Base-by-base conservation (phyloP, 2,888 invertebrate species). In the Ferrisia virgata region DNA sequence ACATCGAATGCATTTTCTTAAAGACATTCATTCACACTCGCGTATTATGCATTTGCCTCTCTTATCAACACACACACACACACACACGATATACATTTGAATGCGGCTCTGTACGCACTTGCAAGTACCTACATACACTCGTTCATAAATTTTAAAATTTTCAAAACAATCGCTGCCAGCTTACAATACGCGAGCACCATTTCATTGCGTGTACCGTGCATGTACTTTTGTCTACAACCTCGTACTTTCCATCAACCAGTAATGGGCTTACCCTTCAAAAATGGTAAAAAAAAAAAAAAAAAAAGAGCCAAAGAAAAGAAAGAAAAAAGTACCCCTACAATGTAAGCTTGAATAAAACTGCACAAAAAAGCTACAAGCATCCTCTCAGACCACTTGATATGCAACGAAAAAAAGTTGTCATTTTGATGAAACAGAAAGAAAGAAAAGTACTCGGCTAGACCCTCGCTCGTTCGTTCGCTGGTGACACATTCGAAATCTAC, bases 321-420 rank as follows among this genome's bases (percentile, higher is more conserved):
- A n/a, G n/a, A n/a, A n/a, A n/a, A 64, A 13, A 3, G 15, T 15
- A 13, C 28, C 31, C 31, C 64, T 64, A 11, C 15, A 39, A 8
- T n/a, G n/a, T 9, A 53, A 53, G 22, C 22, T 53, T 53, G 22
- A 22, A 53, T 11, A 53, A 22, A 53, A 53, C 22, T 53, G 53
- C 53, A 53, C 53, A 69, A 76, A 76, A n/a, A 76, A 76, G 36
- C 72, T 76, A n/a, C 72, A 76, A 36, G 36, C 72, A 76, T 36
- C 36, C 72, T 76, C 72, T 76, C 72, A 76, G 72, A 76, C 72
- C 72, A 76, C 72, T 76, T 76, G 72, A 76, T 76, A 36, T 76
- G 72, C 72, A 76, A 76, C 72, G 31, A 76, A 33, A 76, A n/a
- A n/a, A 64, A 64, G 28, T 64, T 64, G 64, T 64, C 64, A 64